These are phyloP conservation scores for Siphamia tubifer DNA, from an alignment of 2,113 vertebrate genomes.

Conservation along the genomic window DNA sequence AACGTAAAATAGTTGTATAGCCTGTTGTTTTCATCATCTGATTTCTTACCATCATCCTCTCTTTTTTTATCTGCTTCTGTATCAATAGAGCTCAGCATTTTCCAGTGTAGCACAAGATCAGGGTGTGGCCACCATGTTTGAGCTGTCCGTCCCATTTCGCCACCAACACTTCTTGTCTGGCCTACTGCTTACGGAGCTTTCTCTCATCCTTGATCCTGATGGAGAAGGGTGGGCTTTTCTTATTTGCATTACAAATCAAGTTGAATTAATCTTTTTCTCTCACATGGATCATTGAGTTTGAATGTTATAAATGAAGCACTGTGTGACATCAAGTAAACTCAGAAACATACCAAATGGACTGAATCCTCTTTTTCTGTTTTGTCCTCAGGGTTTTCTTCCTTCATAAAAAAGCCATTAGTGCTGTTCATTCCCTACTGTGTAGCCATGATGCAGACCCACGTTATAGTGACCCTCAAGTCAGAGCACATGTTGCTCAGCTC, in stretches of 20 bases:
- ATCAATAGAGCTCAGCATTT: slow-evolving; percentile 86
- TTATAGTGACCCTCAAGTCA: slow-evolving; percentile 80
- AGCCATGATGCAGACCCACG: slow-evolving; percentile 87
- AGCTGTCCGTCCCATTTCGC: slow-evolving; percentile 87
- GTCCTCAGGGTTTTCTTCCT: slow-evolving; percentile 83
- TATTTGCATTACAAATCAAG: neutral
- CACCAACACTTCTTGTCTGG: slow-evolving; percentile 92
- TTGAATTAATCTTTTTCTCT: neutral
- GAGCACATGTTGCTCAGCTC: slow-evolving; percentile 85
- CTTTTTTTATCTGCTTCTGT: neutral
- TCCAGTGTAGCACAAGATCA: slow-evolving; percentile 87
- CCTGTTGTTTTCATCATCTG: neutral
- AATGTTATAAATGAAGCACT: neutral
- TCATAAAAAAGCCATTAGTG: slow-evolving; percentile 90
- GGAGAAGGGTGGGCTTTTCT: slow-evolving; percentile 83
- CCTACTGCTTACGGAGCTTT: slow-evolving; percentile 85
- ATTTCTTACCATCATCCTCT: neutral
- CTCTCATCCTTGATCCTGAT: slow-evolving; percentile 89
- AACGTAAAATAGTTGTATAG: too few relatives aligned
- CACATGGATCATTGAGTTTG: neutral
- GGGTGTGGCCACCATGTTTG: slow-evolving; percentile 88
- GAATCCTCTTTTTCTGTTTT: neutral
- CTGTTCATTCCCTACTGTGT: slow-evolving; percentile 86
- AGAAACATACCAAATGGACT: neutral
- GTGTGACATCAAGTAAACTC: neutral